Conservation (phyloP, 1,140 invertebrate species). For the Epicauta chinensis region DNA sequence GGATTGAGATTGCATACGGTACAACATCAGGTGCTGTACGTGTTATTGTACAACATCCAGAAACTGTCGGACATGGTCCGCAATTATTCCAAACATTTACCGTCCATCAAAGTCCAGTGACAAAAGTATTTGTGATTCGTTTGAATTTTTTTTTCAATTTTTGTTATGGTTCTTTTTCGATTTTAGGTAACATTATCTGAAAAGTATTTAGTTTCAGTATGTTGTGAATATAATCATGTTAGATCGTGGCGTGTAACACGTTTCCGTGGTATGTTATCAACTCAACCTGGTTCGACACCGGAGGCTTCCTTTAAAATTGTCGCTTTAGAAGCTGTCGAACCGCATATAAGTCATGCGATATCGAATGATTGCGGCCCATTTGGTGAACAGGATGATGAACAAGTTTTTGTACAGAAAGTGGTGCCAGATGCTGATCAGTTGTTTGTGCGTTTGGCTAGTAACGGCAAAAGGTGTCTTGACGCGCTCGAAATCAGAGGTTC, state of each 20-base stretch:
- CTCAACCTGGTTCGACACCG: conserved; percentile 93
- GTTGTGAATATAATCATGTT: conserved; percentile 97
- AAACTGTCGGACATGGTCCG: conserved; percentile 95
- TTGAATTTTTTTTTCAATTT: no score
- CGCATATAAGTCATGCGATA: conserved; percentile 65
- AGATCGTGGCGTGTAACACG: conserved; percentile 93
- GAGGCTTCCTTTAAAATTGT: conserved; percentile 95
- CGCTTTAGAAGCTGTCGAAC: conserved; percentile 79
- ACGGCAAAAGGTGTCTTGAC: conserved; percentile 91
- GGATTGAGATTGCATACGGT: conserved; percentile 99
- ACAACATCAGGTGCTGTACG: conserved; percentile 91
- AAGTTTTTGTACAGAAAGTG: conserved; percentile 97
- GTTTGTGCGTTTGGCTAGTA: conserved; percentile 90
- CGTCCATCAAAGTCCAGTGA: conserved; percentile 93
- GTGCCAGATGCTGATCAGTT: conserved; percentile 93
- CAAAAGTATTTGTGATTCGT: conserved; percentile 76
- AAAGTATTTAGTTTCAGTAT: conserved; percentile 95
- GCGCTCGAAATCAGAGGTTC: no score
- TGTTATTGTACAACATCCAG: conserved; percentile 97
- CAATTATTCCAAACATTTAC: conserved; percentile 98
- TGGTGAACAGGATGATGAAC: conserved; percentile 95
- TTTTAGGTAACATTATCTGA: conserved; percentile 86
- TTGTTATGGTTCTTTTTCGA: conserved; percentile 2
- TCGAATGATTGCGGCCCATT: conserved; percentile 88
- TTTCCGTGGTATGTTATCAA: conserved; percentile 95